phyloP scores from a whole-genome alignment of 2,797 vertebrate genomes.

The Microctenopoma stevenorrisi region DNA sequence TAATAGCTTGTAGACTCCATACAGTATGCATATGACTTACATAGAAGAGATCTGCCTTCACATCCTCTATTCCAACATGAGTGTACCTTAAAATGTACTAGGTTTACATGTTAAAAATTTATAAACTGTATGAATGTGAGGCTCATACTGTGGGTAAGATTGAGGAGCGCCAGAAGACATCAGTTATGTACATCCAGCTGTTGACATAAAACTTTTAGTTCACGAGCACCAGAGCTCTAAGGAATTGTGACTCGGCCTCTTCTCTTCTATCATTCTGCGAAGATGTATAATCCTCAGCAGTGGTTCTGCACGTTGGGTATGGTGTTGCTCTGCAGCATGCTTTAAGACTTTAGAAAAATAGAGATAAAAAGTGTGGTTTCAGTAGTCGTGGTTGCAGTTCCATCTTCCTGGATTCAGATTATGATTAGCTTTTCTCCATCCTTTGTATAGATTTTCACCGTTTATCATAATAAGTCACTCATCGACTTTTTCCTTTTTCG shows the following conservation, averaged over 20 bases:
- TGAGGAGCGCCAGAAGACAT: conserved; percentile 35
- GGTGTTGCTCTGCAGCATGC: conserved; percentile 4
- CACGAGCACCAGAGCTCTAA: conserved; percentile 41
- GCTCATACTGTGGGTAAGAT: conserved; percentile 29
- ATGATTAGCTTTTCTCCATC: neutral
- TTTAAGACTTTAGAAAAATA: conserved; percentile 12
- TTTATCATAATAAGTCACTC: neutral
- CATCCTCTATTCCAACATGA: conserved; percentile 6
- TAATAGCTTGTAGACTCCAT: neutral
- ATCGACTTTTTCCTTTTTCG: neutral
- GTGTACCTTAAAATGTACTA: conserved; percentile 22
- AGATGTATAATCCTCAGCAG: conserved; percentile 43
- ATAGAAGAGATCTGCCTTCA: conserved; percentile 33
- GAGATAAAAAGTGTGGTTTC: conserved; percentile 9
- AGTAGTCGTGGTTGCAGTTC: neutral
- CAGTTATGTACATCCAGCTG: conserved; percentile 12
- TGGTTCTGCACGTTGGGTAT: conserved; percentile 21
- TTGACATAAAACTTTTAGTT: conserved; percentile 41
- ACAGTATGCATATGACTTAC: neutral
- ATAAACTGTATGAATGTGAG: conserved; percentile 13
- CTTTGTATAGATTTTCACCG: too few relatives aligned
- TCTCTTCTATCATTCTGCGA: conserved; percentile 30
- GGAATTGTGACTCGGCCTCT: conserved; percentile 50
- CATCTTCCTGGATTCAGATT: conserved; percentile 13
- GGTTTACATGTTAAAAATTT: conserved; percentile 41